Conservation (phyloP, 2,888 invertebrate species). For the Eupithecia centaureata region DNA sequence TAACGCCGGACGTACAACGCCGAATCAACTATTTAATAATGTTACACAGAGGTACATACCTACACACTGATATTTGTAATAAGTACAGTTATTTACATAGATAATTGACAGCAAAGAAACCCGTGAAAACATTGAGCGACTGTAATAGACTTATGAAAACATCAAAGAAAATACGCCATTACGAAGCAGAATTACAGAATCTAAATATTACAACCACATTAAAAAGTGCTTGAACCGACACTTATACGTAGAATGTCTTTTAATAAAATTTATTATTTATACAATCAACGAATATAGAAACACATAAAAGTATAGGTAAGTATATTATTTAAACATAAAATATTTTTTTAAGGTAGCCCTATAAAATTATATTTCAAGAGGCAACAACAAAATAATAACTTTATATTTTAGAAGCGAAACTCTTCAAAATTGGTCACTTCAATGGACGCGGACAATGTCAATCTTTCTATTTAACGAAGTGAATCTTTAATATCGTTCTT, state of each 20-base stretch:
- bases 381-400: too few relatives aligned
- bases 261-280: too few relatives aligned
- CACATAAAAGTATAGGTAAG: too few relatives aligned
- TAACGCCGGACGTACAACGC: too few relatives aligned
- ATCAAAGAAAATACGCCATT: background rate
- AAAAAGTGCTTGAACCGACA: background rate
- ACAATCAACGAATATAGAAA: too few relatives aligned
- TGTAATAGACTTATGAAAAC: background rate
- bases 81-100: background rate
- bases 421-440: slow-evolving; percentile 66
- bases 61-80: background rate
- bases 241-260: background rate
- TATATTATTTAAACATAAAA: too few relatives aligned
- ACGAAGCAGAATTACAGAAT: background rate
- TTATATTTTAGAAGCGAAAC: slow-evolving; percentile 36
- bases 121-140: background rate
- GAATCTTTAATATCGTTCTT: slow-evolving; percentile 19
- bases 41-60: background rate
- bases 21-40: too few relatives aligned
- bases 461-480: slow-evolving; percentile 20
- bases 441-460: slow-evolving; percentile 56
- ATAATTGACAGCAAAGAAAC: background rate
- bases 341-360: too few relatives aligned
- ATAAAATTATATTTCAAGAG: too few relatives aligned
- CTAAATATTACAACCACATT: background rate